Base-by-base conservation (phyloP, 2,888 invertebrate species). In the Rhynchonema sp. region DNA sequence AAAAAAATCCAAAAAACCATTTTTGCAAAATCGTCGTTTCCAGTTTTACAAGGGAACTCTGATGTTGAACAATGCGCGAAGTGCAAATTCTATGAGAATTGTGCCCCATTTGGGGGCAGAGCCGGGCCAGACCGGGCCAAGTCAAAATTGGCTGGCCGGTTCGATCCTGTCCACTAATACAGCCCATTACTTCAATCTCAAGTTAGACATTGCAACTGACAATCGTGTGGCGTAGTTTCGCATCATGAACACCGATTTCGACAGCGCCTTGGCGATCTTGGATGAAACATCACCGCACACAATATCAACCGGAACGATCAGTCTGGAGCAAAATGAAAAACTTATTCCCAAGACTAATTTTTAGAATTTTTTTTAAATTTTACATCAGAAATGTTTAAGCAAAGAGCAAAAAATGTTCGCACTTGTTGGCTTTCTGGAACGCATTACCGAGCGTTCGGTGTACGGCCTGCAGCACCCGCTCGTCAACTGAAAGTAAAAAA, bases 401-500 rank as follows among this genome's bases (percentile, higher is more conserved):
- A n/a, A n/a, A n/a, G n/a, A n/a, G n/a, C n/a, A n/a, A n/a, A n/a
- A n/a, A n/a, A n/a, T n/a, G n/a, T n/a, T n/a, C 38, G 38, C 23
- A 64, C 62, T 63, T 64, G 30, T 59, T 55, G 1, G 55, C 55
- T 30, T 60, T 65, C 58, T 62, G 55, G 59, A 66, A 86, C 28
- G 76, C 74, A 67, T 82, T 84, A 54, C 89, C 89, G 25, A 87
- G 76, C 55, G 83, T 74, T 64, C 82, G 80, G 6, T 81, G 81
- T 1, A 85, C 80, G 68, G 84, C 82, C 6, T 82, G 82, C 17
- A 81, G 74, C 29, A 89, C 81, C 68, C 82, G 79, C 1, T 82
- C 82, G 74, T 90, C 90, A 13, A 83, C 83, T 64, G 90, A 76
- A n/a, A n/a, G n/a, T n/a, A n/a, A n/a, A n/a, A n/a, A n/a, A n/a